These are phyloP conservation scores for Meda fulgida DNA, from an alignment of 2,797 vertebrate species.

Conservation along the genomic window DNA sequence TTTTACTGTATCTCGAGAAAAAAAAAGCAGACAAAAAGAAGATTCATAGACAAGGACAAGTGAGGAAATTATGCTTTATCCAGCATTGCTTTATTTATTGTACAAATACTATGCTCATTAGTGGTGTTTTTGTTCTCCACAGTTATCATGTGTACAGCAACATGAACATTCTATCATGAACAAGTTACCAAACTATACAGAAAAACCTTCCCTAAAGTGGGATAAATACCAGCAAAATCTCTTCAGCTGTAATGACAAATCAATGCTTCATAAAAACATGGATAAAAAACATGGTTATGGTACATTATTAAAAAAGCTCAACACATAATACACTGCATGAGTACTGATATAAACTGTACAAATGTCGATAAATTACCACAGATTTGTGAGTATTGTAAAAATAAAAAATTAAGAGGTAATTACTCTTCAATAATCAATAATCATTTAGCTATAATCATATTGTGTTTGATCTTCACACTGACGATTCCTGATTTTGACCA, in stretches of 20 bases:
- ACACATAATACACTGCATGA: constrained; percentile 48
- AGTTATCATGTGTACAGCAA: constrained; percentile 48
- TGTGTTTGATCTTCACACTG: constrained; percentile 18
- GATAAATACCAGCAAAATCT: constrained; percentile 42
- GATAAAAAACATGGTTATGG: constrained; percentile 40
- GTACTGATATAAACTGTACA: constrained; percentile 29
- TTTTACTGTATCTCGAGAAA: not conserved
- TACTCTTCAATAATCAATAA: constrained; percentile 24
- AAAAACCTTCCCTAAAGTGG: constrained; percentile 26
- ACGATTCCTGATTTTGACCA: constrained; percentile 37
- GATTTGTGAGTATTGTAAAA: constrained; percentile 41
- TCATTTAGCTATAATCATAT: not conserved
- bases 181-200: constrained; percentile 22
- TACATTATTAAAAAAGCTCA: constrained; percentile 40
- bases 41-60: not conserved
- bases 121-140: constrained; percentile 45
- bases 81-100: constrained; percentile 56
- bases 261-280: constrained; percentile 31
- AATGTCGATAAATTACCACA: constrained; percentile 54
- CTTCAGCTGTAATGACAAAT: constrained; percentile 20
- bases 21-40: not conserved
- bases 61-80: constrained; percentile 21
- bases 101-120: constrained; percentile 51
- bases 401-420: constrained; percentile 43
- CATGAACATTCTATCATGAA: constrained; percentile 5